phyloP scores from a whole-genome alignment of 2,797 vertebrate genomes.

The Neosalanx taihuensis region DNA sequence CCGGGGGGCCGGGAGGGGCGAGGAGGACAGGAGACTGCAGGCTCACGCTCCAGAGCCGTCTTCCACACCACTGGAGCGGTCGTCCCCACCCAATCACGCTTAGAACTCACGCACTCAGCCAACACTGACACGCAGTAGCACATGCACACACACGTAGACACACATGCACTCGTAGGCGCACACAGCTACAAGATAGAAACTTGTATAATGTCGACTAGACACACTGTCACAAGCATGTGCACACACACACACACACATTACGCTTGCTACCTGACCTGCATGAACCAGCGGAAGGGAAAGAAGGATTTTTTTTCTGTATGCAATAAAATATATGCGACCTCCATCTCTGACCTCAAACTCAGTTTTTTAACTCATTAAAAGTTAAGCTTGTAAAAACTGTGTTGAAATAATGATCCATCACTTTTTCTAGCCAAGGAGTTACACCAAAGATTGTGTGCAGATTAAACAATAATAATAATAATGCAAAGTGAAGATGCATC shows the following conservation, averaged over 20 bases:
- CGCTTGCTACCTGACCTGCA: too few relatives aligned
- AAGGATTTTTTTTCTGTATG: too few relatives aligned
- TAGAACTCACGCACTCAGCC: neutral
- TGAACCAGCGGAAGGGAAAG: too few relatives aligned
- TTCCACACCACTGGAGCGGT: neutral
- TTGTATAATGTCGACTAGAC: too few relatives aligned
- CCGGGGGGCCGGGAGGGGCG: neutral
- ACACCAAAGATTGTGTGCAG: too few relatives aligned
- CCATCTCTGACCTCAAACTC: too few relatives aligned
- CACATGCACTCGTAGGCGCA: neutral
- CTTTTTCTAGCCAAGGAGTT: neutral
- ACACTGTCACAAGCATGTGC: neutral
- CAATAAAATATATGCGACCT: too few relatives aligned
- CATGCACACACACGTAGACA: conserved; percentile 1
- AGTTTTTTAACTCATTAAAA: too few relatives aligned
- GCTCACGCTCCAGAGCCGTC: neutral
- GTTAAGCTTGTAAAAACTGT: too few relatives aligned
- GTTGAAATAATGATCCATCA: too few relatives aligned
- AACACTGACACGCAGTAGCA: neutral
- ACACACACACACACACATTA: neutral
- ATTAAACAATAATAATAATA: too few relatives aligned
- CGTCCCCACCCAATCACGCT: neutral
- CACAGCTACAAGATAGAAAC: neutral
- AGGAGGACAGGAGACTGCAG: neutral
- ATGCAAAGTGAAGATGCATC: neutral